Evolutionary conservation across 2,888 invertebrate genomes (phyloP).

Genomic region (Pristionchus arcanus): DNA sequence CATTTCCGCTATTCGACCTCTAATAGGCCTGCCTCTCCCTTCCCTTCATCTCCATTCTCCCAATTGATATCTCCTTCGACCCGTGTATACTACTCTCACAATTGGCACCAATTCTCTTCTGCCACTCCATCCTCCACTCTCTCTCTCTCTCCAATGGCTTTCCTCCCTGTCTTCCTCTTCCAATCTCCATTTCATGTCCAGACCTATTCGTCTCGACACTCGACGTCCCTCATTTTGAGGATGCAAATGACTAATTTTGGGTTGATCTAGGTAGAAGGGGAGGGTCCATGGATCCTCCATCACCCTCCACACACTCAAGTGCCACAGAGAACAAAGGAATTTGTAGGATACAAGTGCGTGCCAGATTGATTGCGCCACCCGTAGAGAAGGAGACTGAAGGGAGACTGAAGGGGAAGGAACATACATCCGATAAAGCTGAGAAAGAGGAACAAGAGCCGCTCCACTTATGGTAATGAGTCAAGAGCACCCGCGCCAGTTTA

Average conservation of each 20-base stretch:
- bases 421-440: conserved; percentile 22
- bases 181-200: conserved; percentile 39
- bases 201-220: conserved; percentile 5
- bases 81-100: conserved; percentile 37
- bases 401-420: not conserved
- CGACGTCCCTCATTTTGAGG: conserved; percentile 6
- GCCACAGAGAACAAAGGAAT: conserved; percentile 33
- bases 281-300: not conserved
- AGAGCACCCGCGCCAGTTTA: conserved; percentile 21
- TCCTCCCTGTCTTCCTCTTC: not conserved
- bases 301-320: conserved; percentile 13
- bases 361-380: conserved; percentile 41
- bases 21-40: conserved; percentile 33
- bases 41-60: not conserved
- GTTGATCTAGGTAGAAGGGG: not conserved
- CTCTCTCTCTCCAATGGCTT: not conserved
- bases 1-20: not conserved
- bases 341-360: conserved; percentile 24
- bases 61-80: conserved; percentile 42
- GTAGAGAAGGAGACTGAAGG: not conserved
- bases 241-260: not conserved
- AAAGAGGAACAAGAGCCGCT: conserved; percentile 38
- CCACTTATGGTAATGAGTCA: conserved; percentile 44
- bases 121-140: not conserved
- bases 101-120: conserved; percentile 24